Evolutionary conservation across 2,113 vertebrate species (phyloP).

Genomic region (Chloebia gouldiae): DNA sequence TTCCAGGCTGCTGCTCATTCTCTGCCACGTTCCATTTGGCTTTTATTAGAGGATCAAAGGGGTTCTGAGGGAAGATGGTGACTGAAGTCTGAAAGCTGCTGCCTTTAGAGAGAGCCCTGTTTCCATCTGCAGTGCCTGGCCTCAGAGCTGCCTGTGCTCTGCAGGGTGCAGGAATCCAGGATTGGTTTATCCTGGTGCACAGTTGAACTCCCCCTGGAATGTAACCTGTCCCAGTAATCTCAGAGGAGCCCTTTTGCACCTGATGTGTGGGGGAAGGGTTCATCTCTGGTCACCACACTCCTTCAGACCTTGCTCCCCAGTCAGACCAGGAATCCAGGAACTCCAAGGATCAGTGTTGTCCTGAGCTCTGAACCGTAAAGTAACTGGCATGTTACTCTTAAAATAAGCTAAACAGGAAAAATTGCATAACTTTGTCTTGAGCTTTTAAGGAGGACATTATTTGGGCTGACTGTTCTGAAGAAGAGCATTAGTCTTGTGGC

Average conservation of each 20-base stretch:
- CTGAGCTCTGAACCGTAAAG: not conserved
- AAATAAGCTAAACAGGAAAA: constrained; percentile 34
- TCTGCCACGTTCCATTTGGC: not conserved
- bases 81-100: constrained; percentile 3
- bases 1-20: constrained; percentile 25
- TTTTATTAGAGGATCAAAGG: constrained; percentile 45
- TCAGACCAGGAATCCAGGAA: not conserved
- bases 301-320: not conserved
- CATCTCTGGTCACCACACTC: not conserved
- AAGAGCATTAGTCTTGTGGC: not conserved
- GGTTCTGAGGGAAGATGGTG: not conserved
- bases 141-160: not conserved
- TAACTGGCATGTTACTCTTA: not conserved
- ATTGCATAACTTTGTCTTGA: constrained; percentile 18
- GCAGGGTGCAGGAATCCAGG: not conserved
- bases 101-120: not conserved
- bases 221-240: not conserved
- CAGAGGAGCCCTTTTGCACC: not conserved
- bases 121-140: not conserved
- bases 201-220: not conserved
- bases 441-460: constrained; percentile 10
- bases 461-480: constrained; percentile 13
- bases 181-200: not conserved
- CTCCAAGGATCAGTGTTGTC: not conserved
- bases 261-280: not conserved